A percentile compares a stretch with the other conserved stretches of the same genome.
These are phyloP conservation scores for Ophioderma brevispina DNA, from an alignment of 35 echinoderm and acorn worm species.

Conservation along the genomic window DNA sequence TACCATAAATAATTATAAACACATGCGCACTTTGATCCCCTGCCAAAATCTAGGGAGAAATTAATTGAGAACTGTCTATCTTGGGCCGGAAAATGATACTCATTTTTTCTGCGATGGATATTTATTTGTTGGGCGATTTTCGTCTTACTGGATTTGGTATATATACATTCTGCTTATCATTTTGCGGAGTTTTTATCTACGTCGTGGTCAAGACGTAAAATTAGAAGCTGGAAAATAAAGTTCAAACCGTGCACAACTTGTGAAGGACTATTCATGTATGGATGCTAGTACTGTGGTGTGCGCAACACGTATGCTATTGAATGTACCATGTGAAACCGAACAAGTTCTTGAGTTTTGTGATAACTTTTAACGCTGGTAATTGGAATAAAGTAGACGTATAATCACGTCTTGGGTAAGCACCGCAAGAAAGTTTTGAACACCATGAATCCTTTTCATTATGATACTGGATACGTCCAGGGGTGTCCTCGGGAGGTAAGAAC, in stretches of 20 bases:
- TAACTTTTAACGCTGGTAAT: not conserved
- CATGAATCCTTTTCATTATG: constrained; percentile 92
- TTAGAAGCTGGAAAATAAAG: not conserved
- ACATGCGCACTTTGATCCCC: not conserved
- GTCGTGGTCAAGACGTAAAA: not conserved
- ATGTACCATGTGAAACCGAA: not conserved
- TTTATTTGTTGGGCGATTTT: not conserved
- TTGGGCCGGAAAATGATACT: not conserved
- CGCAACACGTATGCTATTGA: not conserved
- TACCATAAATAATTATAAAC: not conserved
- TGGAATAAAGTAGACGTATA: not conserved
- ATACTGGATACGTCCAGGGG: constrained; percentile 99
- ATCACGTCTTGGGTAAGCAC: not conserved
- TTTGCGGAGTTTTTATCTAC: not conserved
- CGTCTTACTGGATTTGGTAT: not conserved
- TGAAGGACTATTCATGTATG: no score
- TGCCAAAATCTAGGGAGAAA: not conserved
- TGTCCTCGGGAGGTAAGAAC: constrained; percentile 91
- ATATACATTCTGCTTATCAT: not conserved
- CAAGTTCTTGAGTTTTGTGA: not conserved
- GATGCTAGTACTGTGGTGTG: no score
- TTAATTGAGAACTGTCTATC: not conserved
- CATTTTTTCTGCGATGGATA: not conserved
- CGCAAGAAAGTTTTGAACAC: not conserved
- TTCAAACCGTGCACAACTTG: not conserved